Percentiles rank a stretch among this genome's conserved stretches.
These are phyloP conservation scores for Archocentrus centrarchus DNA, from an alignment of 2,113 vertebrate species.

Conservation along the genomic window DNA sequence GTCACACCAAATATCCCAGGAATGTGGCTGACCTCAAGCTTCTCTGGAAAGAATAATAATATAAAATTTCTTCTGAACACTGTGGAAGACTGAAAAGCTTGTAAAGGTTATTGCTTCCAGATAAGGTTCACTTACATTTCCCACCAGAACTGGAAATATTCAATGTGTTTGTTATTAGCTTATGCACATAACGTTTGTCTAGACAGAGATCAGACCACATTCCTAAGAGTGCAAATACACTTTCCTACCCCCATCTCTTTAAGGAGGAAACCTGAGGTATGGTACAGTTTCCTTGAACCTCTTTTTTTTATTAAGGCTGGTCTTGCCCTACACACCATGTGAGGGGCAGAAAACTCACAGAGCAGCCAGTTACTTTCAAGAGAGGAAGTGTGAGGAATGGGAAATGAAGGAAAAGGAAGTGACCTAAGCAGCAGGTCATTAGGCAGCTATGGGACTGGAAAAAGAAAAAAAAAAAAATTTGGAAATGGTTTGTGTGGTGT, in stretches of 20 bases:
- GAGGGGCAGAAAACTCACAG: neutral
- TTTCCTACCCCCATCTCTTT: neutral
- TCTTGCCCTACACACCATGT: neutral
- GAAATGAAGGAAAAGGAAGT: conserved; percentile 39
- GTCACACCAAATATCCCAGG: neutral
- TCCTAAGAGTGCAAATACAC: neutral
- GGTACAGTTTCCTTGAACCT: neutral
- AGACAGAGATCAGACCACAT: neutral
- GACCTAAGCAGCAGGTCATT: neutral
- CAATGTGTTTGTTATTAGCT: neutral
- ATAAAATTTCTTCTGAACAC: neutral
- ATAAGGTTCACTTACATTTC: neutral
- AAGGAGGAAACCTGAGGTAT: neutral
- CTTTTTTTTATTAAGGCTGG: neutral
- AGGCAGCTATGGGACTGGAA: neutral
- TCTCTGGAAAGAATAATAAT: neutral
- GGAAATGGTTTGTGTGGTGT: neutral
- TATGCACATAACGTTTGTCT: neutral
- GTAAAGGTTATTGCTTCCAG: neutral
- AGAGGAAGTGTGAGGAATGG: conserved; percentile 41
- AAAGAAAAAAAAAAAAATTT: neutral
- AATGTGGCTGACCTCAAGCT: neutral
- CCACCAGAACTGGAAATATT: neutral
- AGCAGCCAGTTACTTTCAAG: conserved; percentile 23
- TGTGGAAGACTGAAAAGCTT: neutral